These are phyloP conservation scores for Oreochromis grahami DNA, from an alignment of 2,797 vertebrate species.

Conservation along the genomic window DNA sequence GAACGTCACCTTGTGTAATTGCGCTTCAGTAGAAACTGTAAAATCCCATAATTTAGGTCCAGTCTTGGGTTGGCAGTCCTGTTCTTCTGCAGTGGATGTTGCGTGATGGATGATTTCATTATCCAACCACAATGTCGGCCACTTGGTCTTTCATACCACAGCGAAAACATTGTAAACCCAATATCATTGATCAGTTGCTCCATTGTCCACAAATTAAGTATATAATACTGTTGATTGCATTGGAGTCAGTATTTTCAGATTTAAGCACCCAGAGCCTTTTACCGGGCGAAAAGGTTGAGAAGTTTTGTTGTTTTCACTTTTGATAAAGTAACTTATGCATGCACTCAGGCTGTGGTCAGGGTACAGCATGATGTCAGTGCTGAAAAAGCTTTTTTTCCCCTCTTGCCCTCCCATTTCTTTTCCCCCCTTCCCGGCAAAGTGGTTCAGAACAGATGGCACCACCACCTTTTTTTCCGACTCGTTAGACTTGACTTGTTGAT, in stretches of 20 bases:
- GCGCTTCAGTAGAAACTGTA: conserved; percentile 28
- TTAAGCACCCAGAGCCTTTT: conserved; percentile 34
- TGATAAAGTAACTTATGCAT: conserved; percentile 48
- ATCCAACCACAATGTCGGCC: conserved; percentile 53
- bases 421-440: conserved; percentile 49
- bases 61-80: conserved; percentile 18
- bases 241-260: conserved; percentile 25
- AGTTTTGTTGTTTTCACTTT: conserved; percentile 36
- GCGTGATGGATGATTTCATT: conserved; percentile 74
- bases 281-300: conserved; percentile 6
- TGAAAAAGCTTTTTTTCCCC: conserved; percentile 37
- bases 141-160: conserved; percentile 48
- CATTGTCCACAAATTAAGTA: conserved; percentile 62
- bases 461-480: conserved; percentile 76
- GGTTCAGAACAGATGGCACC: conserved; percentile 77
- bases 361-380: conserved; percentile 10
- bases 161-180: conserved; percentile 51
- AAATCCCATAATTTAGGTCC: conserved; percentile 37
- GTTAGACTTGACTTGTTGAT: conserved; percentile 81
- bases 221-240: conserved; percentile 48
- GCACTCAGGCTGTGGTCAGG: conserved; percentile 33
- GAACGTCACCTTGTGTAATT: conserved; percentile 38
- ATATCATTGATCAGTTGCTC: conserved; percentile 61
- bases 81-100: conserved; percentile 22
- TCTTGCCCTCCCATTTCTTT: conserved; percentile 7